Evolutionary conservation across 2,888 invertebrate species (phyloP), one percentile per base, ranked within the genome.

Genomic region (Nemotelus nigrinus): DNA sequence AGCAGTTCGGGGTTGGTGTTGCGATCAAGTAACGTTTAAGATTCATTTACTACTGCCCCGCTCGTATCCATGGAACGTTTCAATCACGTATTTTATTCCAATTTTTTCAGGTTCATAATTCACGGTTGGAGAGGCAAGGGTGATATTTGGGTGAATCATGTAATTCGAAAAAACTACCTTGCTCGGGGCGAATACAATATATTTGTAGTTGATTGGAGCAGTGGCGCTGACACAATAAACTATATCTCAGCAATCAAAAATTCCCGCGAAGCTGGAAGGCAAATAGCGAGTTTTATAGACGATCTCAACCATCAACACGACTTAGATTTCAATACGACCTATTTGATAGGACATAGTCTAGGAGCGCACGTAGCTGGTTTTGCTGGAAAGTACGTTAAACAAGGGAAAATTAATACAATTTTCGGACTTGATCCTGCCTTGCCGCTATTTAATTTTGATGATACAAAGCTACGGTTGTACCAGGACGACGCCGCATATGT

Each of bases 91-190:
- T 50, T 1, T 50, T 50, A 7, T 50, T 10, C 10, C 10, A 50
- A 50, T 44, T 50, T 65, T 76, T 67, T 39, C 48, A 79, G 80
- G 25, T 70, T 81, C 41, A 63, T 89, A 43, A 86, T 88, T 55
- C 89, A 89, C 80, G 89, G 89, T 4, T 89, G 89, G 89, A 87
- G 89, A 70, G 89, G 89, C 82, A 86, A 89, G 82, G 89, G 89
- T 53, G 85, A 86, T 78, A 87, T 89, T 63, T 25, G 55, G 39
- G 65, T 79, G 7, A 79, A 77, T 53, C 60, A 8, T 4, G 2
- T 60, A 2, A 78, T 78, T 8, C 75, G 63, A 6, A 65, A 65
- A 7, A 89, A 89, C 0, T 89, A 89, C 80, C 84, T 90, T 25
- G 88, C 88, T 80, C 86, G 88, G 5, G 89, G 88, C 70, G 88